Base-by-base conservation (phyloP, 2,888 invertebrate genomes). In the Allacma fusca region DNA sequence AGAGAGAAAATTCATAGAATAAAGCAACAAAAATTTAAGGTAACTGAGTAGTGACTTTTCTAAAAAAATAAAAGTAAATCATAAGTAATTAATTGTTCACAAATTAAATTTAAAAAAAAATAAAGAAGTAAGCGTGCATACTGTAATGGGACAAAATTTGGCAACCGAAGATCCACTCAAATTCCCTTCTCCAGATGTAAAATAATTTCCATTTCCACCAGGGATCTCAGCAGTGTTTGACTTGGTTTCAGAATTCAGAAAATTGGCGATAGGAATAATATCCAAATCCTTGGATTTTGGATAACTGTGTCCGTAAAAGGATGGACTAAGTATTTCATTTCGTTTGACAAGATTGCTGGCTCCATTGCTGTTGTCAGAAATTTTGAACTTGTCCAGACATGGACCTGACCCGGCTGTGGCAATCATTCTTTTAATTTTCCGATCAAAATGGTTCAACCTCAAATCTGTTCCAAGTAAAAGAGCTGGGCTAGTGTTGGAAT, bases 71-170 rank as follows among this genome's bases (percentile, higher is more conserved):
- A n/a, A n/a, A n/a, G n/a, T n/a, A n/a, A n/a, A n/a, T n/a, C n/a
- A n/a, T n/a, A n/a, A n/a, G n/a, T n/a, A n/a, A n/a, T n/a, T n/a
- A n/a, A n/a, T n/a, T n/a, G n/a, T n/a, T n/a, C n/a, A n/a, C n/a
- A 74, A 57, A 28, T 23, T 29, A 34, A 23, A 62, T 19, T 1
- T 16, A 74, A 69, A 68, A 43, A 57, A 44, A 75, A 0, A 71
- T 44, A 75, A 57, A 62, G 67, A 50, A 71, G 67, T 50, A 57
- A 57, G 40, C 69, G 69, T 71, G 68, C 77, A 72, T 79, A 79
- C 79, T 70, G 79, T 79, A 57, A 75, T 70, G 69, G 77, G 77
- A 73, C 79, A 74, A 59, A 74, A 79, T 40, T 79, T 79, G 29
- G 65, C 64, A 26, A 71, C 74, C 26, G 77, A 68, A 65, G 75